Percentiles rank a stretch among this genome's conserved stretches.
Conservation (phyloP, 2,797 vertebrate species). For the Silurus aristotelis region DNA sequence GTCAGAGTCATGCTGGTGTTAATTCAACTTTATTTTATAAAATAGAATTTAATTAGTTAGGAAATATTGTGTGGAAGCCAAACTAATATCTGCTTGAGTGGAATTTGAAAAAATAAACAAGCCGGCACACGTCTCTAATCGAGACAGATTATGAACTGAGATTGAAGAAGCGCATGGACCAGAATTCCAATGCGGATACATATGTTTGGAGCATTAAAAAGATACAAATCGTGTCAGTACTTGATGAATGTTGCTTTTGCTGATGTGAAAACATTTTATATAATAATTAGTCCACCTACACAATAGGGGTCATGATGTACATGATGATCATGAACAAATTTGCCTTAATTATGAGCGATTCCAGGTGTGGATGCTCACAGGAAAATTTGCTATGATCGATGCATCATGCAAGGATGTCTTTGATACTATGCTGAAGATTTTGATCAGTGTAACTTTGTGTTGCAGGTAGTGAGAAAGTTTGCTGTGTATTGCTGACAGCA, state of each 20-base stretch:
- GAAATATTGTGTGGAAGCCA: neutral
- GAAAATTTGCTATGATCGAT: neutral
- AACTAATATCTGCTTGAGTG: neutral
- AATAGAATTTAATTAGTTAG: neutral
- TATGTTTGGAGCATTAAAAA: neutral
- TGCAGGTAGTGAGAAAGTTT: constrained; percentile 53
- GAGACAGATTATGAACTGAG: neutral
- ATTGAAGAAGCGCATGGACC: neutral
- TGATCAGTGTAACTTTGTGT: constrained; percentile 44
- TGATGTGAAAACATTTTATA: neutral
- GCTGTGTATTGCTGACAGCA: constrained; percentile 50
- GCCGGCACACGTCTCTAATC: neutral
- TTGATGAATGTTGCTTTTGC: neutral
- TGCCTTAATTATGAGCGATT: neutral
- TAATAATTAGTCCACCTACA: neutral
- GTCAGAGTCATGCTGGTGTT: neutral
- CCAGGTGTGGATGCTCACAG: neutral
- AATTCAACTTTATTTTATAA: neutral
- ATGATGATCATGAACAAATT: neutral
- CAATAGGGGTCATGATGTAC: neutral
- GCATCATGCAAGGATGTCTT: too few relatives aligned
- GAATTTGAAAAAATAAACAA: neutral
- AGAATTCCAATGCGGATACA: neutral
- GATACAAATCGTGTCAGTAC: neutral
- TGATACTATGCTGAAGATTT: neutral